These are phyloP conservation scores for Phycodurus eques DNA, from an alignment of 2,113 vertebrate genomes.

Conservation along the genomic window DNA sequence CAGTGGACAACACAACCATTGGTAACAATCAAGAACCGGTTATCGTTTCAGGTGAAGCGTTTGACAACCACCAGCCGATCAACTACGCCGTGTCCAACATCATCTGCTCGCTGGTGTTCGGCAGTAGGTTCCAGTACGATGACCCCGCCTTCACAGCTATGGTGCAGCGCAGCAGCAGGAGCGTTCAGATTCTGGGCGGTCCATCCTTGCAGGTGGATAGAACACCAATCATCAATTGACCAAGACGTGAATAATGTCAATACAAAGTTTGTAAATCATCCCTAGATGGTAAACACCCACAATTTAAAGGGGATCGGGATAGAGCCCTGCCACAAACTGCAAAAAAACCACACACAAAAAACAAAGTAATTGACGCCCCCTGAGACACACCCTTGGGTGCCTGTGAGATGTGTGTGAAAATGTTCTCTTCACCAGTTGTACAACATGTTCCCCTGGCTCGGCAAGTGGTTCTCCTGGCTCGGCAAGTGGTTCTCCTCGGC, in stretches of 20 bases:
- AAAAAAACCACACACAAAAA: too few relatives aligned
- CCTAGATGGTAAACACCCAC: too few relatives aligned
- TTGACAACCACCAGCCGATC: conserved; percentile 1
- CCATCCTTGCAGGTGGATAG: conserved; percentile 19
- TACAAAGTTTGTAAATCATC: too few relatives aligned
- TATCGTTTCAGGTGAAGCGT: conserved; percentile 10
- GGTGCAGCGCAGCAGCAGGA: conserved; percentile 2
- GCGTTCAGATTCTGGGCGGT: not conserved
- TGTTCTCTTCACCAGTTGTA: conserved; percentile 25
- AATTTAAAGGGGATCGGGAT: too few relatives aligned
- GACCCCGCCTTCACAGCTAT: conserved; percentile 34
- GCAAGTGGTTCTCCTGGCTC: not conserved
- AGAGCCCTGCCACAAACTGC: too few relatives aligned
- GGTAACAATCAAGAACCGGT: too few relatives aligned
- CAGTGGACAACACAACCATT: not conserved
- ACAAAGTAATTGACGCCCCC: too few relatives aligned
- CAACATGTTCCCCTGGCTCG: conserved; percentile 36
- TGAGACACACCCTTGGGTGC: too few relatives aligned
- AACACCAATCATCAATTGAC: not conserved
- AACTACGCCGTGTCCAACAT: conserved; percentile 38
- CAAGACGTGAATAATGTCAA: too few relatives aligned
- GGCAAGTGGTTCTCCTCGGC: not conserved
- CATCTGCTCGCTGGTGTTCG: conserved; percentile 51
- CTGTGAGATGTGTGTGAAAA: not conserved
- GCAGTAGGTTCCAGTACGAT: conserved; percentile 51